Conservation (phyloP, 2,113 vertebrate species). For the Suricata suricatta region DNA sequence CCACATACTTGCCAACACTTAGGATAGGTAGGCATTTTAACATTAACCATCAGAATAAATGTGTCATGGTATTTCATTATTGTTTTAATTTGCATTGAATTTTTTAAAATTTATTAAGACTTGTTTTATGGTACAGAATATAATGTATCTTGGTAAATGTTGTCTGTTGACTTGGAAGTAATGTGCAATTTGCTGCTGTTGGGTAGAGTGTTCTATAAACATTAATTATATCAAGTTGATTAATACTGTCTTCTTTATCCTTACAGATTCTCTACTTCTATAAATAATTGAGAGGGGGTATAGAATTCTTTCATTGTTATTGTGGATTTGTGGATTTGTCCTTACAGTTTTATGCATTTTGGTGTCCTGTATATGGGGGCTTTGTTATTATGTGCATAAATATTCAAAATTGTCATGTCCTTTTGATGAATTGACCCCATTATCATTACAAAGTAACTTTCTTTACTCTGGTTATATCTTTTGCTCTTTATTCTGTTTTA, state of each 20-base stretch:
- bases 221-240: background rate
- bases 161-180: background rate
- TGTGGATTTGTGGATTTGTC: background rate
- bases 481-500: background rate
- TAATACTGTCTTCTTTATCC: background rate
- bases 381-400: background rate
- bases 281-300: background rate
- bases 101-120: background rate
- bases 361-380: background rate
- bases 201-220: background rate
- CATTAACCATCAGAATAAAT: background rate
- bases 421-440: background rate
- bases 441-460: background rate
- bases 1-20: background rate
- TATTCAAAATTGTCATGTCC: background rate
- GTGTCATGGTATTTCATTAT: background rate
- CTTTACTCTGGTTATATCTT: background rate
- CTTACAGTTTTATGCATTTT: background rate
- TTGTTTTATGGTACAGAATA: background rate
- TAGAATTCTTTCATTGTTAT: background rate
- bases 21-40: background rate
- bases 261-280: background rate
- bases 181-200: background rate
- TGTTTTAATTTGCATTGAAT: background rate
- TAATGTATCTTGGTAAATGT: background rate